Percentiles rank a stretch among this genome's conserved stretches.
These are phyloP conservation scores for Pollimyrus isidori DNA, from an alignment of 2,113 vertebrate genomes.

Conservation along the genomic window DNA sequence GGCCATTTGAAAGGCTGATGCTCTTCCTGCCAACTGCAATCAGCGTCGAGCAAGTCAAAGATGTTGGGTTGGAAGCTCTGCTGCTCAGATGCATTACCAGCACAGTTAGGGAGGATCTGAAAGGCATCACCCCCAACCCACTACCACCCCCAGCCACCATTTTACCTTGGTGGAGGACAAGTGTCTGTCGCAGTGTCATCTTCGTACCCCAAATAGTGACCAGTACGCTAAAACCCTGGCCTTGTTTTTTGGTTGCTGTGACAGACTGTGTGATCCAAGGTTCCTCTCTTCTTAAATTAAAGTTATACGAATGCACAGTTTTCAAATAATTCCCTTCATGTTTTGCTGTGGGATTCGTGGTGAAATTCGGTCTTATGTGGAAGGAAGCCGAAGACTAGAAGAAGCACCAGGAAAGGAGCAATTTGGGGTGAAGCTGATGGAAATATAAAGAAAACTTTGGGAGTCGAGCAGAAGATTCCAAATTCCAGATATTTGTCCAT, in stretches of 20 bases:
- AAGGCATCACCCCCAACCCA: neutral
- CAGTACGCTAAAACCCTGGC: neutral
- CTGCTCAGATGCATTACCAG: neutral
- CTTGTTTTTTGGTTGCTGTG: neutral
- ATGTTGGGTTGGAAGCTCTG: neutral
- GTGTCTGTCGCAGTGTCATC: neutral
- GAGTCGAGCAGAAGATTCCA: neutral
- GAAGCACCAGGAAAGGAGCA: neutral
- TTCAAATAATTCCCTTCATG: neutral
- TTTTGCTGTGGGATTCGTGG: neutral
- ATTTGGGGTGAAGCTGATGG: neutral
- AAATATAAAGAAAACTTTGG: neutral
- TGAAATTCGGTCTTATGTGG: neutral
- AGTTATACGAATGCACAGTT: neutral
- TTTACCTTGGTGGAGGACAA: neutral
- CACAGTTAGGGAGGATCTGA: neutral
- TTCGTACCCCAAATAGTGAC: neutral
- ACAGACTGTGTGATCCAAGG: neutral
- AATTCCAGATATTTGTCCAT: neutral
- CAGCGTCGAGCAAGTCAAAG: conserved; percentile 9
- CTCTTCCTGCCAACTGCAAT: conserved; percentile 12
- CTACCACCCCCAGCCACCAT: neutral
- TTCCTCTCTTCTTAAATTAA: neutral
- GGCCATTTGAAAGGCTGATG: conserved; percentile 15
- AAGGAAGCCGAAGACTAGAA: neutral